phyloP scores from a whole-genome alignment of 2,888 invertebrate species.

The Drymonia ruficornis region DNA sequence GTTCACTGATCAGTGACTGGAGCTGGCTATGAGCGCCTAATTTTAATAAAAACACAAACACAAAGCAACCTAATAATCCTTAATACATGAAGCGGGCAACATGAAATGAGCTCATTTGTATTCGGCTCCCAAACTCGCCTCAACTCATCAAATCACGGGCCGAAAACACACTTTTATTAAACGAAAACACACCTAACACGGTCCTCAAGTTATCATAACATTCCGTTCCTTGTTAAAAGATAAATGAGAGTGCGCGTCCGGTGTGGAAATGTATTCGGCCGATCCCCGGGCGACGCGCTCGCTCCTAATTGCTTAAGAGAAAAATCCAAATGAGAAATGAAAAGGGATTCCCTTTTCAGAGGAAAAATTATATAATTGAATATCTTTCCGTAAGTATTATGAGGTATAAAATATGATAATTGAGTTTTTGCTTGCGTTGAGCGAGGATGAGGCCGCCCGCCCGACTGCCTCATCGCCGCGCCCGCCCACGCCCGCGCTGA shows the following conservation, averaged over 20 bases:
- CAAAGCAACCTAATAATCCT: too few relatives aligned
- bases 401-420: constrained; percentile 85
- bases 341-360: constrained; percentile 82
- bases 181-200: constrained; percentile 72
- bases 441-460: constrained; percentile 44
- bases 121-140: constrained; percentile 65
- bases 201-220: constrained; percentile 77
- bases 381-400: constrained; percentile 83
- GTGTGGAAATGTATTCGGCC: constrained; percentile 65
- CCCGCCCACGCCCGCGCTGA: constrained; percentile 16
- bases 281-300: constrained; percentile 71
- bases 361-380: constrained; percentile 84
- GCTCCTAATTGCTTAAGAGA: constrained; percentile 83
- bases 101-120: constrained; percentile 55
- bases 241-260: constrained; percentile 72
- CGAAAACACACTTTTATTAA: constrained; percentile 74
- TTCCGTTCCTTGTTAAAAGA: constrained; percentile 74
- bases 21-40: too few relatives aligned
- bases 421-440: constrained; percentile 77
- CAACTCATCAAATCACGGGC: constrained; percentile 71
- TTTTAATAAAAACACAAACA: too few relatives aligned
- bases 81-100: constrained; percentile 36
- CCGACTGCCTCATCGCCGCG: constrained; percentile 12
- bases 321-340: constrained; percentile 85
- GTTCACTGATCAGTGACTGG: too few relatives aligned